Percentiles rank a stretch among this genome's conserved stretches.
phyloP scores from a whole-genome alignment of 1,140 invertebrate species.

The Eumeta japonica region DNA sequence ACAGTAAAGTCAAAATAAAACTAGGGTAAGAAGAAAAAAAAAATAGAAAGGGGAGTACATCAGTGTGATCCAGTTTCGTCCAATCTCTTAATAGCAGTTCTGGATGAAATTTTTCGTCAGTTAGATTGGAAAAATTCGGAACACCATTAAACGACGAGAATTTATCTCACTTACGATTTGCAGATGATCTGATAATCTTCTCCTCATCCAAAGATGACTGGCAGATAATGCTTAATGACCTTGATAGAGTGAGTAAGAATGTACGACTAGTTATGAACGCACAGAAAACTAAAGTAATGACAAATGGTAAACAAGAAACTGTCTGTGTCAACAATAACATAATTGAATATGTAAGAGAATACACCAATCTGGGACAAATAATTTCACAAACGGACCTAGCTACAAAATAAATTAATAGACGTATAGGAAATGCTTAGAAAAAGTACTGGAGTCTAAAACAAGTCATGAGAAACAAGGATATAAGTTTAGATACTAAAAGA shows the following conservation, averaged over 20 bases:
- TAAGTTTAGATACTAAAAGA: slow-evolving; percentile 12
- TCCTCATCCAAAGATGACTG: slow-evolving; percentile 8
- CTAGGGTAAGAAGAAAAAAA: too few species aligned
- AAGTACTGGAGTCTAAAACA: slow-evolving; percentile 16
- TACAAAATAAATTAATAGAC: too few species aligned
- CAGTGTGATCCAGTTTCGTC: too few species aligned
- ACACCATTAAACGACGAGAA: slow-evolving; percentile 14
- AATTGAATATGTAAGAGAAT: too few species aligned
- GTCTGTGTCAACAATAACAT: too few species aligned
- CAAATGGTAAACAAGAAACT: slow-evolving; percentile 14
- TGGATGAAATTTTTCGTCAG: too few species aligned
- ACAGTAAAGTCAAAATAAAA: slow-evolving; percentile 4
- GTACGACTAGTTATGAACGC: slow-evolving; percentile 12
- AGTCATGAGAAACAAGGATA: slow-evolving; percentile 13
- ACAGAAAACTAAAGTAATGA: slow-evolving; percentile 17
- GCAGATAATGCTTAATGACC: too few species aligned
- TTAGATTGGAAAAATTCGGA: slow-evolving; percentile 10
- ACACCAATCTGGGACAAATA: too few species aligned
- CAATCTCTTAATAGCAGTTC: slow-evolving; percentile 6
- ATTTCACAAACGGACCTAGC: too few species aligned
- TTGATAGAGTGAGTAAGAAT: slow-evolving; percentile 8
- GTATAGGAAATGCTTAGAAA: slow-evolving; percentile 16
- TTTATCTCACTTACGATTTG: slow-evolving; percentile 22
- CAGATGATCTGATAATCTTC: slow-evolving; percentile 20
- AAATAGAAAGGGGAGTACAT: slow-evolving; percentile 6